These are phyloP conservation scores for Petrophora chlorosata DNA, from an alignment of 2,888 invertebrate species.

Conservation along the genomic window DNA sequence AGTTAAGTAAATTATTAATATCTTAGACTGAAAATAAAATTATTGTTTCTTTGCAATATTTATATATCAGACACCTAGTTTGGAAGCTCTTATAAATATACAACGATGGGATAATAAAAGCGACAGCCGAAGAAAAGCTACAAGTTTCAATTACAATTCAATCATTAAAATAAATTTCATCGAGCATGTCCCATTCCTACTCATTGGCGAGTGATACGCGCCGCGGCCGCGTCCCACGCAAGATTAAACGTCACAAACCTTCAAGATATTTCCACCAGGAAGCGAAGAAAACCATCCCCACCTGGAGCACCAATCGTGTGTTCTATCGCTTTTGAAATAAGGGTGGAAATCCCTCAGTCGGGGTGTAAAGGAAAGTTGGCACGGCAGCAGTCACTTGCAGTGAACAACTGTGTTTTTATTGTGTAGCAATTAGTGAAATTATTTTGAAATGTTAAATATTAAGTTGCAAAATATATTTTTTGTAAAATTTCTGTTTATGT, in stretches of 20 bases:
- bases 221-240: slow-evolving; percentile 77
- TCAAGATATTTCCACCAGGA: slow-evolving; percentile 61
- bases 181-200: slow-evolving; percentile 49
- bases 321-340: slow-evolving; percentile 41
- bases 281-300: slow-evolving; percentile 45
- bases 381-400: slow-evolving; percentile 65
- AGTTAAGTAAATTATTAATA: no score
- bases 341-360: slow-evolving; percentile 34
- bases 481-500: no score
- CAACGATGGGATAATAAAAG: no score
- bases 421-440: slow-evolving; percentile 51
- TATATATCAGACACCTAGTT: no score
- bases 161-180: slow-evolving; percentile 13
- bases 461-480: slow-evolving; percentile 22
- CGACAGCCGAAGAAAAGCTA: no score
- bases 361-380: slow-evolving; percentile 35
- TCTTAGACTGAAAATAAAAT: no score
- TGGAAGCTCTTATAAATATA: no score
- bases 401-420: slow-evolving; percentile 53
- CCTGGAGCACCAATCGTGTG: slow-evolving; percentile 37
- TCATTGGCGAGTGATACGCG: slow-evolving; percentile 76
- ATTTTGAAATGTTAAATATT: slow-evolving; percentile 31
- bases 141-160: background rate
- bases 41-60: no score
- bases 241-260: slow-evolving; percentile 83